Conservation (phyloP, 1,140 invertebrate species). For the Lepidurus couesii region DNA sequence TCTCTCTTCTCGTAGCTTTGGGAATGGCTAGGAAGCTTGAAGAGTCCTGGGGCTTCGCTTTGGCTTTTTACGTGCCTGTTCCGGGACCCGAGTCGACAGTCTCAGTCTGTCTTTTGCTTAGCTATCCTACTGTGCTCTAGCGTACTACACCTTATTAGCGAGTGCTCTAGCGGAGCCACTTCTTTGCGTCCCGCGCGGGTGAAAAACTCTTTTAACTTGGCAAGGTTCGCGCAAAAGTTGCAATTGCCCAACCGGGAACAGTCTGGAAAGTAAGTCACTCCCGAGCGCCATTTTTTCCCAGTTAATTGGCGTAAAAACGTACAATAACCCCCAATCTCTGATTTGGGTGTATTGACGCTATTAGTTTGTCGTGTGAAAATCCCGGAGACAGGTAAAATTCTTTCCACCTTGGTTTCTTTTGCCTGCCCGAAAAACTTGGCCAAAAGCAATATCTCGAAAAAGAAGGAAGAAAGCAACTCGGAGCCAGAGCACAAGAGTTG, state of each 20-base stretch:
- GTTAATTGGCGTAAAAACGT: neutral
- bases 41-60: slow-evolving; percentile 13
- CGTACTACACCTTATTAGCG: neutral
- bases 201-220: neutral
- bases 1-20: neutral
- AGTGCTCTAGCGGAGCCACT: neutral
- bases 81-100: slow-evolving; percentile 7
- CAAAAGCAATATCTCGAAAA: neutral
- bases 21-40: slow-evolving; percentile 14
- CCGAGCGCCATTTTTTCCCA: neutral
- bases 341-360: neutral
- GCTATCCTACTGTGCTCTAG: neutral
- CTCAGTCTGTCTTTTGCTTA: slow-evolving; percentile 13
- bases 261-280: neutral
- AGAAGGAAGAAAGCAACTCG: neutral
- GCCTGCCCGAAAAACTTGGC: neutral
- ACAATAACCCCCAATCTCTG: neutral
- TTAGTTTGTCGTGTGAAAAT: neutral
- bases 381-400: neutral
- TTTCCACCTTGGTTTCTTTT: neutral
- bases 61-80: slow-evolving; percentile 21
- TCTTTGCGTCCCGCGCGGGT: neutral
- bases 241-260: neutral
- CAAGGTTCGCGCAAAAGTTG: neutral
- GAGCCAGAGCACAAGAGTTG: neutral